phyloP scores from a whole-genome alignment of 2,797 vertebrate species.

The Neosilurus hyrtlii region DNA sequence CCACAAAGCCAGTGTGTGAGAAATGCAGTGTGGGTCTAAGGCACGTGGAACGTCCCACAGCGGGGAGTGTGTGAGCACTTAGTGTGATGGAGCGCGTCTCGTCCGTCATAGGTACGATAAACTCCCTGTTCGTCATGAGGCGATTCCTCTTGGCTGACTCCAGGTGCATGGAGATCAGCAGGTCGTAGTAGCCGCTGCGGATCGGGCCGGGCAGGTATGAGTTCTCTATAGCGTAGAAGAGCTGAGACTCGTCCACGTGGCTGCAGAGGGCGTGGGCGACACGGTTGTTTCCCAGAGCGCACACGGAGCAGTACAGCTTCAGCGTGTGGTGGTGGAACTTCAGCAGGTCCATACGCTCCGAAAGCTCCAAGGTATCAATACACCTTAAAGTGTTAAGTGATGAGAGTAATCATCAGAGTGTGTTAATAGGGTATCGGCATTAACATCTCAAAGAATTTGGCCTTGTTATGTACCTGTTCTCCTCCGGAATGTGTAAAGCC shows the following conservation, averaged over 20 bases:
- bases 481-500: slow-evolving; percentile 92
- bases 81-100: slow-evolving; percentile 82
- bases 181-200: slow-evolving; percentile 89
- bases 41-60: slow-evolving; percentile 86
- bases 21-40: slow-evolving; percentile 88
- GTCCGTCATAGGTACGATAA: slow-evolving; percentile 89
- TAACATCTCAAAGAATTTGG: not conserved
- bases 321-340: slow-evolving; percentile 92
- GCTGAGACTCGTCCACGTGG: slow-evolving; percentile 90
- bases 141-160: slow-evolving; percentile 90
- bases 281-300: slow-evolving; percentile 94
- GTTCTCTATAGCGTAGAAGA: slow-evolving; percentile 89
- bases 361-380: slow-evolving; percentile 91
- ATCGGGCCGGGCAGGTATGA: slow-evolving; percentile 87
- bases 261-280: slow-evolving; percentile 92
- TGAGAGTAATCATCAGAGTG: not conserved
- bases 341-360: slow-evolving; percentile 81
- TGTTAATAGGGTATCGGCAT: not conserved
- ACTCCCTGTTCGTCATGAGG: slow-evolving; percentile 90
- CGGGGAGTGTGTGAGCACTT: slow-evolving; percentile 79
- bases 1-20: slow-evolving; percentile 80
- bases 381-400: slow-evolving; percentile 68
- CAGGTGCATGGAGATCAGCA: slow-evolving; percentile 92
- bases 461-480: slow-evolving; percentile 77
- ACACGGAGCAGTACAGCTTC: slow-evolving; percentile 88